Percentiles rank a stretch among this genome's conserved stretches.
Evolutionary conservation across 2,797 vertebrate species (phyloP).

Genomic region (Calcarius lapponicus): DNA sequence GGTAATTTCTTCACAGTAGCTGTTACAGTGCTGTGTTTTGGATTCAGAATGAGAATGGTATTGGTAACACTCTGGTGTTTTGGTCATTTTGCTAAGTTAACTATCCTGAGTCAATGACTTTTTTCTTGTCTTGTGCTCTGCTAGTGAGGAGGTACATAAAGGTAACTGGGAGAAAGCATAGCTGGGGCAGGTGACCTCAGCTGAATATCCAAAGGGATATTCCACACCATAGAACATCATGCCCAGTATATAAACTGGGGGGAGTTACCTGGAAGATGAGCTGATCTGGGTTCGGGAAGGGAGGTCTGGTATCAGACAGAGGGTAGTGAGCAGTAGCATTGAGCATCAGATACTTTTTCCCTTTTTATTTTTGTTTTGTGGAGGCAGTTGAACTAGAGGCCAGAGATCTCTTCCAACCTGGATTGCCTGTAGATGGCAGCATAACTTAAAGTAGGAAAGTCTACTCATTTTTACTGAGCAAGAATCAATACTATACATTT

Average conservation of each 20-base stretch:
- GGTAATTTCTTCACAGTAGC: neutral
- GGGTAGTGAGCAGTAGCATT: neutral
- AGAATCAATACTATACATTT: neutral
- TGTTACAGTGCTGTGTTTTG: neutral
- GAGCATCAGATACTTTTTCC: neutral
- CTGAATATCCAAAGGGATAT: neutral
- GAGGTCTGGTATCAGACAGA: neutral
- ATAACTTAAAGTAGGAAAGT: constrained; percentile 21
- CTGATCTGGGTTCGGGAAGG: accelerated
- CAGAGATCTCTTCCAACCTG: neutral
- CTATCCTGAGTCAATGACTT: neutral
- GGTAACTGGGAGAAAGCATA: neutral
- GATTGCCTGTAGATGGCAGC: constrained; percentile 65
- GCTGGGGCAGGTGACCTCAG: neutral
- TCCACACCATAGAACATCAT: neutral
- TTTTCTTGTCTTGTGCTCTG: neutral
- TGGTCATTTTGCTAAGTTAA: neutral
- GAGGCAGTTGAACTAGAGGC: neutral
- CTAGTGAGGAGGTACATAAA: neutral
- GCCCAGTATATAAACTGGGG: neutral
- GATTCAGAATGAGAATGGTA: neutral
- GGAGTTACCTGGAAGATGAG: neutral
- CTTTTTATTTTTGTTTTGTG: neutral
- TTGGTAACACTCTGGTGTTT: neutral
- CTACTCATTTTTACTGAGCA: neutral